These are phyloP conservation scores for Rhizomys pruinosus DNA, from an alignment of 2,113 vertebrate genomes.

Conservation along the genomic window DNA sequence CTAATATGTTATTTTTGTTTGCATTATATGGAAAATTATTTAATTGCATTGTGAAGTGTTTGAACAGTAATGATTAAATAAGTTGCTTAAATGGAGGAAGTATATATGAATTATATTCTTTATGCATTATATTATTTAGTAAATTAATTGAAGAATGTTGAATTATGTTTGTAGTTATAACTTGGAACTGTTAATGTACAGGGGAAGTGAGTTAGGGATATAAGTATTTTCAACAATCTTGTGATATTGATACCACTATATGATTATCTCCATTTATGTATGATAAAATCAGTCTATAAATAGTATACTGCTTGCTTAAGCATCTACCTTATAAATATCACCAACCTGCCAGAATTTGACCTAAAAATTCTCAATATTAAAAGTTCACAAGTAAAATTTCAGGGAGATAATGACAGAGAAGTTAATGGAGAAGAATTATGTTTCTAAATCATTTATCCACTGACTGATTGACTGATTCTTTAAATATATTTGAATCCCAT, in stretches of 20 bases:
- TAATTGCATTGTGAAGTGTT: constrained; percentile 12
- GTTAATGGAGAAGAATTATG: neutral
- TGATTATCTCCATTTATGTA: constrained; percentile 1
- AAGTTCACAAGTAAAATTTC: neutral
- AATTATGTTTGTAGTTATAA: neutral
- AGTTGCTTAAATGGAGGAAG: neutral
- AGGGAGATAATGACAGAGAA: neutral
- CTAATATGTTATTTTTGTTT: neutral
- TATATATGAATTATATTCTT: neutral
- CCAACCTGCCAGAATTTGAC: neutral
- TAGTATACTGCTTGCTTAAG: neutral
- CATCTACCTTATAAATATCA: neutral
- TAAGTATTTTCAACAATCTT: neutral
- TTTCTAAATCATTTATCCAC: neutral
- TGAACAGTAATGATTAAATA: constrained; percentile 6
- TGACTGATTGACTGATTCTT: neutral
- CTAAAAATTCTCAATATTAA: neutral
- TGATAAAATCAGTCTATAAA: neutral
- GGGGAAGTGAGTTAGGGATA: neutral
- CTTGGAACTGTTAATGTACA: neutral
- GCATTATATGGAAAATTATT: neutral
- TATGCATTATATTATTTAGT: neutral
- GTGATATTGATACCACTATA: neutral
- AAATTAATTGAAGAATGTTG: neutral
- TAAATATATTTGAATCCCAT: neutral